Conservation (phyloP, 53 echinoderm and acorn worm species). For the Echinarachnius parma region DNA sequence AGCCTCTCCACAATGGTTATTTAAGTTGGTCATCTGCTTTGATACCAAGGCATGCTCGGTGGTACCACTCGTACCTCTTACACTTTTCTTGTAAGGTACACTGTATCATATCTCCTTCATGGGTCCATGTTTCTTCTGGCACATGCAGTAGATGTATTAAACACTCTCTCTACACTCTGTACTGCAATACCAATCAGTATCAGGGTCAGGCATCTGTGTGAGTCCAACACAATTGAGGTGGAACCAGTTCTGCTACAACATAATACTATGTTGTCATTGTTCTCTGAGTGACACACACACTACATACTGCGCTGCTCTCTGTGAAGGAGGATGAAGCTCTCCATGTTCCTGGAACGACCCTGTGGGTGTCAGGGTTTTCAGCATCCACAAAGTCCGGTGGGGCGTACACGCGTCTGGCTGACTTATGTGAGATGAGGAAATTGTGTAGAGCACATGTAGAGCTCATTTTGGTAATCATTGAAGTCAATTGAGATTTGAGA, state of each 20-base stretch:
- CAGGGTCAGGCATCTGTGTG: conserved; percentile 1
- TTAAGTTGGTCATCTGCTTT: too few relatives aligned
- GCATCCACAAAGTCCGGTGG: too few relatives aligned
- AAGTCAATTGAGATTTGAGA: too few relatives aligned
- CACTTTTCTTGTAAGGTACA: conserved; percentile 27
- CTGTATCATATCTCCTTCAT: conserved; percentile 18
- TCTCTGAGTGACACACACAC: conserved; percentile 1
- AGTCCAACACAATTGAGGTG: conserved; percentile 22
- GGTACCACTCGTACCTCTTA: conserved; percentile 27
- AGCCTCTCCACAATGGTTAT: conserved; percentile 21
- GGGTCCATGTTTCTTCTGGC: conserved; percentile 33
- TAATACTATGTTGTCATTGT: not conserved
- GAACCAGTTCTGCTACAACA: conserved; percentile 14
- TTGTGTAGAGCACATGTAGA: too few relatives aligned
- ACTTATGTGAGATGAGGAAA: too few relatives aligned
- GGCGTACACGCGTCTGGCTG: too few relatives aligned
- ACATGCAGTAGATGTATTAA: conserved; percentile 41
- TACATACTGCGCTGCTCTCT: too few relatives aligned
- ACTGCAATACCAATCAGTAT: conserved; percentile 36
- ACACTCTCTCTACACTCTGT: conserved; percentile 12
- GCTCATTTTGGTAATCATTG: too few relatives aligned
- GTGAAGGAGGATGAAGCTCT: too few relatives aligned
- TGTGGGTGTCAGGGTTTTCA: too few relatives aligned
- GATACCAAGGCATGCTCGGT: too few relatives aligned
- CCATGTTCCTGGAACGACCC: too few relatives aligned